phyloP scores from a whole-genome alignment of 2,888 invertebrate species.

The Protonemura montana region DNA sequence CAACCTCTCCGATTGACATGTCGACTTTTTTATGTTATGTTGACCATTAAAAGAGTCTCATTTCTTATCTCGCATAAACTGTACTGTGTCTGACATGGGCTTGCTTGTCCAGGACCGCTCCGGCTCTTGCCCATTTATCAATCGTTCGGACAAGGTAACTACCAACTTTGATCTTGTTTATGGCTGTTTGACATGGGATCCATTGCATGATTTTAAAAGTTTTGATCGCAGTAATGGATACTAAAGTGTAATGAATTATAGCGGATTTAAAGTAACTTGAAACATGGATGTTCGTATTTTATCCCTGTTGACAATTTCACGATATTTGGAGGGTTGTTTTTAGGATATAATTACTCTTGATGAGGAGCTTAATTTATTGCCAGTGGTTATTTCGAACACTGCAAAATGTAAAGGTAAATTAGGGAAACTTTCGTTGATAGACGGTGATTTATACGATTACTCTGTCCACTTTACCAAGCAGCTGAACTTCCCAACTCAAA shows the following conservation, averaged over 20 bases:
- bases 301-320: neutral
- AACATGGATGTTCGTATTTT: neutral
- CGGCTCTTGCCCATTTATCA: neutral
- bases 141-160: neutral
- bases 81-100: neutral
- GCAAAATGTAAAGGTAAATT: neutral
- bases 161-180: neutral
- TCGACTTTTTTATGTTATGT: neutral
- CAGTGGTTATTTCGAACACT: neutral
- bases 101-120: neutral
- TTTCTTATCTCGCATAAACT: neutral
- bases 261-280: neutral
- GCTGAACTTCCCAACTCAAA: neutral
- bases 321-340: constrained; percentile 7
- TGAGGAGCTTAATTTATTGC: neutral
- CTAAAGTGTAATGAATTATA: neutral
- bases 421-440: neutral
- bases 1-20: neutral
- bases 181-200: constrained; percentile 7
- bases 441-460: neutral
- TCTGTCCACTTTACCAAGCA: neutral
- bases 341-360: neutral
- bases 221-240: neutral
- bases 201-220: neutral
- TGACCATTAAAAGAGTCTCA: neutral